Evolutionary conservation across 2,113 vertebrate species (phyloP).

Genomic region (Cnemophilus loriae): DNA sequence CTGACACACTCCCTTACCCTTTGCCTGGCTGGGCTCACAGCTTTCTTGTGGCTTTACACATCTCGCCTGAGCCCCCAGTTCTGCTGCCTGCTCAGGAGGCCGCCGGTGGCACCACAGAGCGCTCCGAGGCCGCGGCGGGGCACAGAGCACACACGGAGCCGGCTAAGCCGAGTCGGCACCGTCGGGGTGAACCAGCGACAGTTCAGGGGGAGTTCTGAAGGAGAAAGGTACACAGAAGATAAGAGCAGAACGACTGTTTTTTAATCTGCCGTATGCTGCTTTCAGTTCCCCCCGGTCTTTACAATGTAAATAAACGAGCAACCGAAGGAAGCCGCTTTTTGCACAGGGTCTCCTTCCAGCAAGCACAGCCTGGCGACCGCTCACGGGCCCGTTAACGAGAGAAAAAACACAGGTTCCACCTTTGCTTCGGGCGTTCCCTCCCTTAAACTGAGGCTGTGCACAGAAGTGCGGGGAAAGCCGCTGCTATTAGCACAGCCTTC

Average conservation of each 20-base stretch:
- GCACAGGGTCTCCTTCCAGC: too few relatives aligned
- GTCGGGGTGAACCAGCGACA: rapidly evolving
- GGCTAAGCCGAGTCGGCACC: not conserved
- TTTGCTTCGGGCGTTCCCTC: not conserved
- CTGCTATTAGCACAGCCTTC: rapidly evolving
- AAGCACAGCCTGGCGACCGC: not conserved
- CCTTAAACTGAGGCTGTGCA: rapidly evolving
- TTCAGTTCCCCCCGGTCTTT: too few relatives aligned
- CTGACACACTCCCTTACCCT: rapidly evolving
- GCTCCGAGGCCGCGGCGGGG: too few relatives aligned
- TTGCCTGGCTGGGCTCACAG: not conserved
- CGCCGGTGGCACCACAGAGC: too few relatives aligned
- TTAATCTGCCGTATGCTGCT: not conserved
- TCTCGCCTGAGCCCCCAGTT: rapidly evolving
- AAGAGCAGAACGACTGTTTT: not conserved
- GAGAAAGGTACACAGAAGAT: not conserved
- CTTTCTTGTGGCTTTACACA: too few relatives aligned
- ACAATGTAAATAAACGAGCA: rapidly evolving
- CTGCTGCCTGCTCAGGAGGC: too few relatives aligned
- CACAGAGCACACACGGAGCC: rapidly evolving
- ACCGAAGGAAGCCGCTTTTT: not conserved
- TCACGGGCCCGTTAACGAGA: rapidly evolving
- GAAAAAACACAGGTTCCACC: not conserved
- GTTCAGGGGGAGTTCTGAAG: rapidly evolving
- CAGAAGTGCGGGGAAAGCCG: rapidly evolving